Base-by-base conservation (phyloP, 2,888 invertebrate species). In the Laspeyria flexula region DNA sequence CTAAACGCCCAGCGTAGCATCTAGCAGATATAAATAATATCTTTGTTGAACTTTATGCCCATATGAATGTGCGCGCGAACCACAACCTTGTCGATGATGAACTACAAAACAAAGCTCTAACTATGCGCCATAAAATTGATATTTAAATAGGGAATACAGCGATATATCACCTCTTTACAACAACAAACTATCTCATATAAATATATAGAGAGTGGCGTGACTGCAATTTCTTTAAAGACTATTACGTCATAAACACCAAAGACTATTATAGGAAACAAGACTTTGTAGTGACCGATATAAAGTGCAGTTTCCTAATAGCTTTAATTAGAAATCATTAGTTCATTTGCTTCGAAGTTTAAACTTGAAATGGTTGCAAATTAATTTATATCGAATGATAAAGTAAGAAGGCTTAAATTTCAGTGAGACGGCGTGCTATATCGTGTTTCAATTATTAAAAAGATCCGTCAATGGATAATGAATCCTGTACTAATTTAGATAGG, bases 1-100 rank as follows among this genome's bases (percentile, higher is more conserved):
- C 85, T 84, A 83, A 85, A 85, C 81, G 79, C 78, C 80, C 81
- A 82, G 79, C 79, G 59, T 74, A 75, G 71, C 79, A 81, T 81
- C 81, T 76, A 81, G 67, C 74, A 79, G 86, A 81, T 85, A 86
- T 86, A 86, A 87, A 87, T 88, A 86, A 85, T 85, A 83, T 80
- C 78, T 73, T 77, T 79, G 79, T 79, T 77, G 78, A 81, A 80
- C 79, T 71, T 75, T 66, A 77, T 73, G 74, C 69, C 63, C 64
- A 65, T 57, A 62, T 57, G 69, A 69, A 66, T 71, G 66, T 63
- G 62, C 47, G 45, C 44, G 66, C 40, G 49, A 46, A 59, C 64
- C 54, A 52, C 59, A 66, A 61, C 51, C 55, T 62, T 54, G 50
- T 29, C 29, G 23, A 13, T 23, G 13, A 43, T 18, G 42, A 58